Evolutionary conservation across 2,113 vertebrate genomes (phyloP).

Genomic region (Chloroceryle aenea): DNA sequence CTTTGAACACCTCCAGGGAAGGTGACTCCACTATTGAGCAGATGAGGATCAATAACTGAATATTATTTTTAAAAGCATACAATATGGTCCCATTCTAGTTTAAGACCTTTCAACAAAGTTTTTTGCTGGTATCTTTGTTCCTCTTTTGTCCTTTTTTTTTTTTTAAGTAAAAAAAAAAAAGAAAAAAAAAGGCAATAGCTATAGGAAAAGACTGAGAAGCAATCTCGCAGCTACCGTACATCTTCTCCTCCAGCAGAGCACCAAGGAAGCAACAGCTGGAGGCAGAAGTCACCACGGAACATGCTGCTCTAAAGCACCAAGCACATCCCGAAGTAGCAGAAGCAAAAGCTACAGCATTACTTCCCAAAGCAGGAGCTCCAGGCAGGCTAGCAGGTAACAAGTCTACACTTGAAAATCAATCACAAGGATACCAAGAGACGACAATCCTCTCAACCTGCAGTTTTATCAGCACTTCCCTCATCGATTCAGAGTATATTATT

Average conservation of each 20-base stretch:
- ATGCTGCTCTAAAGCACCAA: background rate
- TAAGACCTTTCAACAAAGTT: background rate
- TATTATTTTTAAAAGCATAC: background rate
- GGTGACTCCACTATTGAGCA: background rate
- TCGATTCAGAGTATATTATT: background rate
- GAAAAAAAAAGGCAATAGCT: background rate
- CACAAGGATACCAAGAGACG: background rate
- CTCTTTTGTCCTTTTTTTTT: background rate
- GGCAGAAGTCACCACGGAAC: background rate
- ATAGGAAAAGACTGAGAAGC: background rate
- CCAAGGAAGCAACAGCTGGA: background rate
- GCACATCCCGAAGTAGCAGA: rapidly evolving
- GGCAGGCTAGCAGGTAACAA: background rate
- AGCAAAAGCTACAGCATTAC: background rate
- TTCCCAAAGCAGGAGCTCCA: background rate
- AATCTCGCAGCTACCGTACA: background rate
- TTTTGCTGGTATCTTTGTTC: background rate
- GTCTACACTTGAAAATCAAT: background rate
- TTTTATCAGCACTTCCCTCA: background rate
- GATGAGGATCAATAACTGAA: background rate
- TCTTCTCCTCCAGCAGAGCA: background rate
- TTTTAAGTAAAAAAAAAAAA: no score
- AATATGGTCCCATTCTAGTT: background rate
- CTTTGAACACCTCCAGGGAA: no score
- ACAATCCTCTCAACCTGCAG: background rate